Evolutionary conservation across 2,888 invertebrate species (phyloP).

Genomic region (Dynastes grantii): DNA sequence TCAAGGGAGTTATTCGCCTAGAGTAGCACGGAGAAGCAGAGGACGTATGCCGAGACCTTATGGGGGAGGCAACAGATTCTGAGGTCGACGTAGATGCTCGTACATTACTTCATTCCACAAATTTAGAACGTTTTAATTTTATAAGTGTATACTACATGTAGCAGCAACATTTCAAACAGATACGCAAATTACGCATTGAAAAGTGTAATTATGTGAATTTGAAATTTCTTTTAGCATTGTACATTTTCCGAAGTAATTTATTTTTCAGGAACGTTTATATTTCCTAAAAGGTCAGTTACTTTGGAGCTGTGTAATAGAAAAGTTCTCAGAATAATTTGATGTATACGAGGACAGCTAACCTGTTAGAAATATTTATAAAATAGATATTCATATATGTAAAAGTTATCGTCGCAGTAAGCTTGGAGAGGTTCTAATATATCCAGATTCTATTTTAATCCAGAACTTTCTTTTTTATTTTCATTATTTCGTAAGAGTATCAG

Average conservation of each 20-base stretch:
- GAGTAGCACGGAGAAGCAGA: conserved; percentile 63
- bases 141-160: conserved; percentile 33
- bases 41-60: conserved; percentile 64
- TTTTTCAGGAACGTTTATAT: background rate
- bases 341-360: conserved; percentile 25
- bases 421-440: conserved; percentile 2
- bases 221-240: conserved; percentile 7
- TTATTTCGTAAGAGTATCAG: background rate
- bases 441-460: background rate
- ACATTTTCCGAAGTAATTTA: conserved; percentile 10
- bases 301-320: background rate
- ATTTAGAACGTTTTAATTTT: conserved; percentile 39
- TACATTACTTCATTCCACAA: conserved; percentile 49
- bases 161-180: background rate
- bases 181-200: background rate
- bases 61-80: conserved; percentile 55
- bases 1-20: conserved; percentile 60
- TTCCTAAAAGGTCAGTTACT: background rate
- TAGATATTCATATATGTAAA: conserved; percentile 1
- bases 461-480: background rate
- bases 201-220: conserved; percentile 8
- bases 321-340: background rate
- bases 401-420: conserved; percentile 7
- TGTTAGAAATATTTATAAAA: background rate
- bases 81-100: conserved; percentile 31